Conservation (phyloP, 2,888 invertebrate genomes). For the Thera britannica region DNA sequence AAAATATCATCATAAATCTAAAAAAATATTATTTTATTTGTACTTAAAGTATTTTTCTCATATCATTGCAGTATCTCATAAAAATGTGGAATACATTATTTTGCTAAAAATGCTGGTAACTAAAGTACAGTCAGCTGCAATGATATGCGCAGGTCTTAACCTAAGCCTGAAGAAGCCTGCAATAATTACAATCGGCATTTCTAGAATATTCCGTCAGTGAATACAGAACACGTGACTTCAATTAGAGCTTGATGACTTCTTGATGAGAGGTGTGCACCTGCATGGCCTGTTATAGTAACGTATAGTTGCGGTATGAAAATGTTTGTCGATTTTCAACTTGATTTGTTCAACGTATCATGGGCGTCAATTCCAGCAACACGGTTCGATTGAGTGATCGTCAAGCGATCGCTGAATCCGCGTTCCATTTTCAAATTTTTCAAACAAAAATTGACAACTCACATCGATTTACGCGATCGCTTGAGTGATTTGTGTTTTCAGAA, state of each 20-base stretch:
- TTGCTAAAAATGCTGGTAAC: background rate
- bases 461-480: too few relatives aligned
- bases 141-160: background rate
- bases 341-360: too few relatives aligned
- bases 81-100: background rate
- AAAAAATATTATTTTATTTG: background rate
- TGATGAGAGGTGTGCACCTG: constrained; percentile 4
- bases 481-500: too few relatives aligned
- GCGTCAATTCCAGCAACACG: too few relatives aligned
- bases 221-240: constrained; percentile 20
- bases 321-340: too few relatives aligned
- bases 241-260: constrained; percentile 16
- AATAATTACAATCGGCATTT: constrained; percentile 12
- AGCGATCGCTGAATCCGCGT: too few relatives aligned
- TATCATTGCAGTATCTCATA: background rate
- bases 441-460: too few relatives aligned
- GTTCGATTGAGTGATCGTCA: too few relatives aligned
- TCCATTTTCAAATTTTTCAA: too few relatives aligned
- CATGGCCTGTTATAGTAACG: background rate
- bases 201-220: constrained; percentile 25
- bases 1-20: background rate
- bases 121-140: too few relatives aligned
- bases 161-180: constrained; percentile 1
- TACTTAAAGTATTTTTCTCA: background rate
- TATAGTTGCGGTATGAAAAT: too few relatives aligned